Percentiles rank a stretch among this genome's conserved stretches.
Conservation (phyloP, 2,113 vertebrate genomes). For the Chroicocephalus ridibundus region DNA sequence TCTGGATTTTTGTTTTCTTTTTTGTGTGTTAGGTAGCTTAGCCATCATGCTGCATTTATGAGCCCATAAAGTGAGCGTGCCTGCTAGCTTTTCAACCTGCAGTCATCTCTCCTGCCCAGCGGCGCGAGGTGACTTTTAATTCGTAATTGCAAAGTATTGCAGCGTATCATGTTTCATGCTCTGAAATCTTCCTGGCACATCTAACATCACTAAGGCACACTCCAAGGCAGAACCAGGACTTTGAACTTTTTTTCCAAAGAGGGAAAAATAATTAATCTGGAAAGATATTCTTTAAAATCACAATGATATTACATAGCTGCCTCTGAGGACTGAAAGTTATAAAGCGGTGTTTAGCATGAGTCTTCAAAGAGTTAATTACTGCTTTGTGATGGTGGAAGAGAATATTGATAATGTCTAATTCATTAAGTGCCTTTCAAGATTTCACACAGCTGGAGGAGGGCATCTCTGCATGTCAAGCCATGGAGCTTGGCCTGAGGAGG, state of each 20-base stretch:
- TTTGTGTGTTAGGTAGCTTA: not conserved
- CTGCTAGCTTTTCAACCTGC: not conserved
- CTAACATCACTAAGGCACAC: not conserved
- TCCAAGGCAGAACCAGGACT: not conserved
- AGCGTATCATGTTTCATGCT: not conserved
- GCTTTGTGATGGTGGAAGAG: not conserved
- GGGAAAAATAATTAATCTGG: conserved; percentile 25
- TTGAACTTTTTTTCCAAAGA: not conserved
- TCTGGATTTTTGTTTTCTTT: conserved; percentile 2
- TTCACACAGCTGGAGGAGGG: not conserved
- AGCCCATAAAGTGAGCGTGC: not conserved
- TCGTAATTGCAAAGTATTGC: not conserved
- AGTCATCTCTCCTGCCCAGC: not conserved
- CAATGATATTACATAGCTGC: not conserved
- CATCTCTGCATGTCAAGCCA: not conserved
- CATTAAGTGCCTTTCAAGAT: conserved; percentile 31
- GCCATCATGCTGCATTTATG: not conserved
- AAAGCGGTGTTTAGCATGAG: not conserved
- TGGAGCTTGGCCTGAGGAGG: not conserved
- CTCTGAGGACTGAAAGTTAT: not conserved
- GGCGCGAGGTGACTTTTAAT: not conserved
- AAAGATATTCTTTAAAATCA: conserved; percentile 7
- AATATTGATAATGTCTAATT: conserved; percentile 44
- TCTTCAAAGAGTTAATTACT: conserved; percentile 56
- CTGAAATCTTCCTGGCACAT: not conserved